Evolutionary conservation across 2,888 invertebrate genomes (phyloP), one percentile per base, ranked within the genome.

Genomic region (Syrista parreyssii): DNA sequence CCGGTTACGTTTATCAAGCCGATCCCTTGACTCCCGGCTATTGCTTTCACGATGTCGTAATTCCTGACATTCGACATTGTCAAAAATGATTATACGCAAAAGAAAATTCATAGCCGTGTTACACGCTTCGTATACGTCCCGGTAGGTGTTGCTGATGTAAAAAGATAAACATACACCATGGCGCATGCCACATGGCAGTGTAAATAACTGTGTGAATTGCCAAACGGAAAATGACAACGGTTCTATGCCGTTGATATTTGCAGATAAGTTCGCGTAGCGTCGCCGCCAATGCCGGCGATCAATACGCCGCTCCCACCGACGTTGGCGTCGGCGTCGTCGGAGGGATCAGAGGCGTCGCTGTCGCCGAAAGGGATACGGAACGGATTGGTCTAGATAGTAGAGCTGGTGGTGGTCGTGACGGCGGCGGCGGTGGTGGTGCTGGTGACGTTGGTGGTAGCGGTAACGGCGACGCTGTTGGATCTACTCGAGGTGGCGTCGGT

Each of bases 271-370:
- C 78, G 78, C 78, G 75, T 75, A 78, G 75, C 75, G 78, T 78
- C 75, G 75, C 78, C 75, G 71, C 78, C 75, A 75, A 75, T 78
- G 78, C 73, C 72, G 55, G 55, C 23, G 76, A 73, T 76, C 76
- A 76, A 76, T 76, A 76, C 55, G 55, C 55, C 55, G 55, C 55
- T 55, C 23, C 55, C 55, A 76, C 76, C 77, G 84, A 79, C 78
- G 85, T 81, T 82, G 82, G 72, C 84, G 82, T 79, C 84, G 82
- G 82, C 82, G 84, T 80, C 84, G 77, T 12, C 9, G 35, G 15
- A 33, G 81, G 72, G 78, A 80, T 81, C 84, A 81, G 78, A 79
- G 83, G 86, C 86, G 86, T 85, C 84, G 85, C 82, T 80, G 86
- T 81, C 82, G 78, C 80, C 76, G 80, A 78, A 81, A 79, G 74